These are phyloP conservation scores for Drosophila acutilabella DNA, from an alignment of 2,888 invertebrate species.

Conservation along the genomic window DNA sequence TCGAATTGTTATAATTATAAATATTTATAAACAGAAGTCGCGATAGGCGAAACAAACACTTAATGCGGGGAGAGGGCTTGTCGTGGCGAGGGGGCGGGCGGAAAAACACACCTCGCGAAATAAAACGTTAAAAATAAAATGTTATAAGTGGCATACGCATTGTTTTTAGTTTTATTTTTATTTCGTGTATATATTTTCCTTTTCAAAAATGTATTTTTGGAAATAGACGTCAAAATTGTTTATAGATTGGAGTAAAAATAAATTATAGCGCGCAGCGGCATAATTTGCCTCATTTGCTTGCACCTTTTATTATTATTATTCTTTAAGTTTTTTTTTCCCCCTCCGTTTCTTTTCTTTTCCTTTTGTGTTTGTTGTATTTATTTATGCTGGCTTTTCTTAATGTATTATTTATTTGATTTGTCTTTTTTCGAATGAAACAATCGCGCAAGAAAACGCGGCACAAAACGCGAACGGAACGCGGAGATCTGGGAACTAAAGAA, in stretches of 20 bases:
- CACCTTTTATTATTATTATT: constrained; percentile 35
- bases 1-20: constrained; percentile 49
- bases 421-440: constrained; percentile 42
- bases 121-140: constrained; percentile 58
- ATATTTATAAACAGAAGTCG: constrained; percentile 59
- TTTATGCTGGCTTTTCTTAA: constrained; percentile 5
- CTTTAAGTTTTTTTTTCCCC: constrained; percentile 8
- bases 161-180: constrained; percentile 51
- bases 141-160: constrained; percentile 67
- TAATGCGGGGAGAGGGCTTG: constrained; percentile 7
- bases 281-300: constrained; percentile 42
- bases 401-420: constrained; percentile 3
- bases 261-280: constrained; percentile 69
- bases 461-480: constrained; percentile 58
- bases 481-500: constrained; percentile 60
- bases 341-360: neutral
- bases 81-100: constrained; percentile 7
- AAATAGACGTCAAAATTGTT: constrained; percentile 74
- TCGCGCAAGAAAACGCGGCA: constrained; percentile 63
- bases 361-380: constrained; percentile 13
- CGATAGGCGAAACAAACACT: constrained; percentile 19
- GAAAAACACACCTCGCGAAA: constrained; percentile 37
- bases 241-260: constrained; percentile 79
- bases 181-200: constrained; percentile 14
- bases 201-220: constrained; percentile 67